phyloP scores from a whole-genome alignment of 2,113 vertebrate genomes.

The Chlorodrepanis virens region DNA sequence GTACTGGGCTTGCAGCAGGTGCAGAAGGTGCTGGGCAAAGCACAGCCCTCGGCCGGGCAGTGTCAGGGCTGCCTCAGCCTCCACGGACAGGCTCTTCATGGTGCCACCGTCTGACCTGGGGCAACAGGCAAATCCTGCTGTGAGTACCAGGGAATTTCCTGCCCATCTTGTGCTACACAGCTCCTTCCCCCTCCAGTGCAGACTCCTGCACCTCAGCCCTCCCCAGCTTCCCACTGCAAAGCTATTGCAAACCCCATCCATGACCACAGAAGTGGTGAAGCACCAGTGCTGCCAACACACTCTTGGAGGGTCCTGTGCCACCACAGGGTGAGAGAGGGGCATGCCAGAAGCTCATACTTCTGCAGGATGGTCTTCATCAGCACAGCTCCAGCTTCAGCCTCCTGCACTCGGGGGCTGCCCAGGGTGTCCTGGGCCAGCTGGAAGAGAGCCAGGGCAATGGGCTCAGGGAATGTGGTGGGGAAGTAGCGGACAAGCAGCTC shows the following conservation, averaged over 20 bases:
- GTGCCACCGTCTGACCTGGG: slow-evolving; percentile 62
- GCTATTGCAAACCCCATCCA: background rate
- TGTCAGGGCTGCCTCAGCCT: background rate
- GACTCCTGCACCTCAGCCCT: background rate
- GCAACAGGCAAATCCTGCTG: background rate
- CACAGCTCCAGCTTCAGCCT: slow-evolving; percentile 85
- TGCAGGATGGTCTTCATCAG: slow-evolving; percentile 81
- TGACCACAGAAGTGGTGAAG: background rate
- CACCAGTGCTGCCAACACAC: fast-evolving
- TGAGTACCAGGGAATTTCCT: background rate
- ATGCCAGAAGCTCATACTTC: slow-evolving; percentile 67
- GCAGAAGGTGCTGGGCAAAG: slow-evolving; percentile 72
- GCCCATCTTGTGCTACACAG: fast-evolving
- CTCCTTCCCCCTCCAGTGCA: fast-evolving
- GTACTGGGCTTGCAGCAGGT: slow-evolving; percentile 76
- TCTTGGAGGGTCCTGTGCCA: background rate
- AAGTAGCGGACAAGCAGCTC: slow-evolving; percentile 80
- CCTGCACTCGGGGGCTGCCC: slow-evolving; percentile 82
- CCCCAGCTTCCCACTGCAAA: background rate
- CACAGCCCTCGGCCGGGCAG: background rate
- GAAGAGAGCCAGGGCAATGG: slow-evolving; percentile 66
- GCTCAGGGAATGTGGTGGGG: slow-evolving; percentile 57
- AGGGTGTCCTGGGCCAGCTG: slow-evolving; percentile 67
- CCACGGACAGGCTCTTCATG: slow-evolving; percentile 13
- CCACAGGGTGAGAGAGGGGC: background rate